These are phyloP conservation scores for Monopis laevigella DNA, from an alignment of 2,888 invertebrate species.

Conservation along the genomic window DNA sequence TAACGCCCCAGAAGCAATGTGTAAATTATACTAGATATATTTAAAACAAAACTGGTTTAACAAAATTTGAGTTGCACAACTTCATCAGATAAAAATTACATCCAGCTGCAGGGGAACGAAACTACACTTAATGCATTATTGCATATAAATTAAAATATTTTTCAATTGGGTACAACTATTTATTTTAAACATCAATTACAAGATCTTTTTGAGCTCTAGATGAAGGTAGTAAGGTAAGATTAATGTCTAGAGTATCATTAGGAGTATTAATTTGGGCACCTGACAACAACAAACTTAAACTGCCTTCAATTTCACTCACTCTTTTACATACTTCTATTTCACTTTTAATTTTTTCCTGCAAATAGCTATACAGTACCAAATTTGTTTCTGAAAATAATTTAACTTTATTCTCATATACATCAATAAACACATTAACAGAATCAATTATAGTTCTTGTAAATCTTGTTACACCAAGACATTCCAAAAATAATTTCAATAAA, in stretches of 20 bases:
- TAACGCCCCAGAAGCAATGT: too few relatives aligned
- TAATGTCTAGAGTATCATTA: slow-evolving; percentile 35
- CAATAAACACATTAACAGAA: slow-evolving; percentile 78
- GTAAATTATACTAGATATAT: too few relatives aligned
- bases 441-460: slow-evolving; percentile 80
- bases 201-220: slow-evolving; percentile 63
- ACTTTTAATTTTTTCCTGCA: slow-evolving; percentile 69
- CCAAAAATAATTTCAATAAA: slow-evolving; percentile 80
- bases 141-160: too few relatives aligned
- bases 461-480: slow-evolving; percentile 75
- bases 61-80: too few relatives aligned
- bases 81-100: too few relatives aligned
- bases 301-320: slow-evolving; percentile 74
- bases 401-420: slow-evolving; percentile 76
- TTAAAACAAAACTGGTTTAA: too few relatives aligned
- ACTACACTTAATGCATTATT: too few relatives aligned
- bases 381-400: slow-evolving; percentile 70
- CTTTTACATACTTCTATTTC: slow-evolving; percentile 75
- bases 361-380: slow-evolving; percentile 66
- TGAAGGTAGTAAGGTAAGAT: slow-evolving; percentile 40
- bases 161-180: too few relatives aligned
- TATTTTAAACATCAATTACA: slow-evolving; percentile 59
- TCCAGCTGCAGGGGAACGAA: too few relatives aligned
- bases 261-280: slow-evolving; percentile 62
- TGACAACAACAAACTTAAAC: slow-evolving; percentile 72